Evolutionary conservation across 2,797 vertebrate genomes (phyloP), one percentile per base, ranked within the genome.

Genomic region (Sus cebifrons): DNA sequence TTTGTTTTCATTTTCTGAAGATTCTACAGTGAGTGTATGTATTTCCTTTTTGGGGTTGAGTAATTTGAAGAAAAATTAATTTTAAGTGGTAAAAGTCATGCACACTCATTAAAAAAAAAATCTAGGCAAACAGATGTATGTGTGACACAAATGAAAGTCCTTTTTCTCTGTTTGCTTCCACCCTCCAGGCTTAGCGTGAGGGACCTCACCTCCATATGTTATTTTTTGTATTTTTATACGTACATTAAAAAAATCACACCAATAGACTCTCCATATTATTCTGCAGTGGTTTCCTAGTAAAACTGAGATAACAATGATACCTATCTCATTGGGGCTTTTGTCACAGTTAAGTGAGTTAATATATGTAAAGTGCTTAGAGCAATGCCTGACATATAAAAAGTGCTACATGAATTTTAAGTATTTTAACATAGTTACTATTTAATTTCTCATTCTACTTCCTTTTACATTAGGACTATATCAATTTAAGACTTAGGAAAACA

Each of bases 1-100:
- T 56, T 71, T 73, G 68, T 93, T 91, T 90, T 70, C 32, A 36
- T 77, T 85, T 67, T 81, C 81, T 74, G 93, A 93, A 90, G 78
- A 75, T 78, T 94, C 44, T 68, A 15, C 58, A 49, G 9, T 78
- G 44, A 93, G 13, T 81, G n/a, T 49, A 49, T 44, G 3, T 32
- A 25, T 49, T 58, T 71, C 13, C 16, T 56, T 62, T 87, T 73
- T 49, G 67, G 36, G 79, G 12, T 54, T 54, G 54, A 90, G 15
- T 44, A 91, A 83, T 89, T 78, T 84, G 58, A 68, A 86, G 64
- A 86, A 93, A 93, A 54, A 5, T 18, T 9, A 68, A 84, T 81
- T 79, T 85, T 75, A 60, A 81, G 52, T 52, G 68, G 81, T 82
- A 32, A 56, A 82, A 90, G 10, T 78, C 89, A 83, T n/a, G 0